These are phyloP conservation scores for Caenorhabditis angaria DNA, from an alignment of 2,888 invertebrate species.

Conservation along the genomic window DNA sequence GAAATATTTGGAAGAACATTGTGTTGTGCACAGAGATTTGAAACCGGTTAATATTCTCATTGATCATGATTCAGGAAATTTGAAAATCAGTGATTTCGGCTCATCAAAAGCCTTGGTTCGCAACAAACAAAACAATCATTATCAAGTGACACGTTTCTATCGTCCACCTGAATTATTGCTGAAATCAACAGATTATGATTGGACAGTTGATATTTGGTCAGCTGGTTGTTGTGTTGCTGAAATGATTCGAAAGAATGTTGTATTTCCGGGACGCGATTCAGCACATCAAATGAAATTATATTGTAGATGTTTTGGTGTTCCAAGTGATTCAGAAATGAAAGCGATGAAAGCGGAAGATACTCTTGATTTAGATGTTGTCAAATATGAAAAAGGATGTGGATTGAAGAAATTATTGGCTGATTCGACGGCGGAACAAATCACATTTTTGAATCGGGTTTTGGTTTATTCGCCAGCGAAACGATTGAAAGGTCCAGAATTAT, in stretches of 20 bases:
- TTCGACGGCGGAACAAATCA: constrained; percentile 34
- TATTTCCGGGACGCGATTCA: constrained; percentile 56
- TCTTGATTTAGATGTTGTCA: constrained; percentile 16
- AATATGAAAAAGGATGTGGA: constrained; percentile 26
- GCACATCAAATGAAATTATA: constrained; percentile 39
- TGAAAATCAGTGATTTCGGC: constrained; percentile 65
- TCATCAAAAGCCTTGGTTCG: constrained; percentile 54
- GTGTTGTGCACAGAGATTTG: constrained; percentile 36
- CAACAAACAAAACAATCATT: constrained; percentile 45
- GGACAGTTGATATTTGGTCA: constrained; percentile 56
- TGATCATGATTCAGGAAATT: constrained; percentile 40
- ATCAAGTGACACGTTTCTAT: constrained; percentile 64
- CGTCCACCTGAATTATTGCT: constrained; percentile 64
- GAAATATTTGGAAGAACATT: constrained; percentile 48
- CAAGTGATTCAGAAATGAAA: constrained; percentile 24
- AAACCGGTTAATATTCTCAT: constrained; percentile 59
- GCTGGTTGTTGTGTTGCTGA: constrained; percentile 61
- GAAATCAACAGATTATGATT: constrained; percentile 44
- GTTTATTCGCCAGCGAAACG: constrained; percentile 54
- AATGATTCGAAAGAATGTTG: constrained; percentile 51
- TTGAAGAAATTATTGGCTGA: constrained; percentile 26
- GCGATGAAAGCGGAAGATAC: constrained; percentile 32
- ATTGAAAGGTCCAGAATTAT: constrained; percentile 43
- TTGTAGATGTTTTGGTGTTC: constrained; percentile 35
- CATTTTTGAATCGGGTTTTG: constrained; percentile 49